Conservation (phyloP, 2,113 vertebrate species). For the Speoplatyrhinus poulsoni region DNA sequence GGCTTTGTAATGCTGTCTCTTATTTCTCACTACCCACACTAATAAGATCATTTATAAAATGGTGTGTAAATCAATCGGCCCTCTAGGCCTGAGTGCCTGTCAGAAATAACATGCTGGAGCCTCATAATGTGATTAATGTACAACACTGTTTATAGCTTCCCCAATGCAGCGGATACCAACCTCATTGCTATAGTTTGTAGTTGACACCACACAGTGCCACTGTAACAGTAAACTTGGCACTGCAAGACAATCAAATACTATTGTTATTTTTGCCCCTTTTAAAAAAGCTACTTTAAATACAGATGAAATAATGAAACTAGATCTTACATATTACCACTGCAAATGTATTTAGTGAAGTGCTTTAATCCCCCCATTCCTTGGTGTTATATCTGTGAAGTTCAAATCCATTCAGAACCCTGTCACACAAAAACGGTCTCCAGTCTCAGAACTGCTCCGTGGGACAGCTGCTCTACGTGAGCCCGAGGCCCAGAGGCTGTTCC, state of each 20-base stretch:
- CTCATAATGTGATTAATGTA: too few relatives aligned
- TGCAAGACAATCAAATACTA: constrained; percentile 20
- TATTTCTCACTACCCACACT: too few relatives aligned
- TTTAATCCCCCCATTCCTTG: too few relatives aligned
- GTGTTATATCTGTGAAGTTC: too few relatives aligned
- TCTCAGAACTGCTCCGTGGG: neutral
- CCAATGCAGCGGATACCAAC: neutral
- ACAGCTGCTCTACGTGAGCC: constrained; percentile 13
- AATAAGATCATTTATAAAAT: too few relatives aligned
- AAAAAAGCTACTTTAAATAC: constrained; percentile 9
- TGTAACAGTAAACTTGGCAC: constrained; percentile 10
- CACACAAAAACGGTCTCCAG: neutral
- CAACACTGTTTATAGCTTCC: neutral
- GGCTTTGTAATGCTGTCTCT: too few relatives aligned
- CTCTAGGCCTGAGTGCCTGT: too few relatives aligned
- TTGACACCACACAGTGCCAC: neutral
- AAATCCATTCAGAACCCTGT: neutral
- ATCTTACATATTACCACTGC: too few relatives aligned
- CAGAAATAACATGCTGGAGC: too few relatives aligned
- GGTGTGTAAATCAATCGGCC: too few relatives aligned
- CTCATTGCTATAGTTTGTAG: neutral
- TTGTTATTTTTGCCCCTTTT: constrained; percentile 30
- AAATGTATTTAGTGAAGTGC: too few relatives aligned
- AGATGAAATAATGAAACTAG: too few relatives aligned
- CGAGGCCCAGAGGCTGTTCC: constrained; percentile 13